Percentiles rank a stretch among this genome's conserved stretches.
Conservation (phyloP, 2,888 invertebrate species). For the Pristionchus entomophagus region DNA sequence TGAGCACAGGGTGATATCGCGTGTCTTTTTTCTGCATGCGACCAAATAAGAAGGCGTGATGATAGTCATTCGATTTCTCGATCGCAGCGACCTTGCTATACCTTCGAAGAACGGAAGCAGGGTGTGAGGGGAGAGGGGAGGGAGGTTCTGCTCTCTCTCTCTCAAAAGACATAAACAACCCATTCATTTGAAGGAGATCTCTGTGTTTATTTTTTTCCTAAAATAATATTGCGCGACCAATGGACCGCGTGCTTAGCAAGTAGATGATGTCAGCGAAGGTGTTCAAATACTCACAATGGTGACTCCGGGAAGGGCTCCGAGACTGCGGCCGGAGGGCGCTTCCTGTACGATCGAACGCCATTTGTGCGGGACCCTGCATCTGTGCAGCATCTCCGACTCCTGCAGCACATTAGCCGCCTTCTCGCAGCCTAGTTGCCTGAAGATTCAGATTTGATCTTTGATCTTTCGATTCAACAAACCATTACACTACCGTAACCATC, state of each 20-base stretch:
- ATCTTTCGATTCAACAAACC: background rate
- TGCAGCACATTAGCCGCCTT: slow-evolving; percentile 63
- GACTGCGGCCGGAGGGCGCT: slow-evolving; percentile 63
- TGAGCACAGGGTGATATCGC: background rate
- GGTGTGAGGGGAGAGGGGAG: too few relatives aligned
- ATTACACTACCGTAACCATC: background rate
- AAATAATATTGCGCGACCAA: too few relatives aligned
- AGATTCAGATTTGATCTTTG: background rate
- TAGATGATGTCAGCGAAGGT: too few relatives aligned
- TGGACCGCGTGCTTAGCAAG: too few relatives aligned
- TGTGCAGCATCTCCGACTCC: slow-evolving; percentile 59
- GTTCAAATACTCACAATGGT: slow-evolving; percentile 48
- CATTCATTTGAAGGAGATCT: too few relatives aligned
- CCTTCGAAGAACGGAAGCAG: background rate
- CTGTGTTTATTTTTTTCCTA: too few relatives aligned
- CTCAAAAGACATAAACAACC: background rate
- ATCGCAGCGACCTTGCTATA: background rate
- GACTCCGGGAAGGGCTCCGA: slow-evolving; percentile 64
- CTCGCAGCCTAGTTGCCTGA: slow-evolving; percentile 71
- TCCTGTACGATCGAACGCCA: slow-evolving; percentile 67
- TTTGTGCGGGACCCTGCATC: slow-evolving; percentile 57
- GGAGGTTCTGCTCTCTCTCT: background rate
- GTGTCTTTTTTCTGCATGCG: background rate
- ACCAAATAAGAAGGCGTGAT: background rate
- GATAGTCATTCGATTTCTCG: slow-evolving; percentile 33